Percentiles rank a stretch among this genome's conserved stretches.
These are phyloP conservation scores for Augiades crinisus DNA, from an alignment of 2,888 invertebrate species.

Conservation along the genomic window DNA sequence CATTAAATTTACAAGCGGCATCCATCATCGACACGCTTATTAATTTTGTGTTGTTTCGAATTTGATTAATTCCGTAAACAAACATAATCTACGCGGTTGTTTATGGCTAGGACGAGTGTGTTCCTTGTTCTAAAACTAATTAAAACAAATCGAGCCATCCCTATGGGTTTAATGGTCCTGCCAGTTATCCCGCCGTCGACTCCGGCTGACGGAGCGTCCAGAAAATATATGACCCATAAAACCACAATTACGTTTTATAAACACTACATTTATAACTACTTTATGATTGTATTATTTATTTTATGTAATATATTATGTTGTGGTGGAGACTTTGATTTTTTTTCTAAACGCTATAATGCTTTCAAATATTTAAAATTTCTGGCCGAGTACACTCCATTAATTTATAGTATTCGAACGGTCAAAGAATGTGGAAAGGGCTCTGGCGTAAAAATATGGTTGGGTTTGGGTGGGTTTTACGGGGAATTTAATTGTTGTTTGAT, in stretches of 20 bases:
- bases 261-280: conserved; percentile 79
- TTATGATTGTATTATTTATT: conserved; percentile 81
- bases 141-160: conserved; percentile 58
- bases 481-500: no score
- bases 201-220: conserved; percentile 43
- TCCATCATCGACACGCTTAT: conserved; percentile 20
- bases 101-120: conserved; percentile 41
- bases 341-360: conserved; percentile 70
- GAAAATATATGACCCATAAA: conserved; percentile 74
- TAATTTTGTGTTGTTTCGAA: conserved; percentile 28
- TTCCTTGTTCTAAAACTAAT: conserved; percentile 50
- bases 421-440: conserved; percentile 47
- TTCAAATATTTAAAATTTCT: conserved; percentile 81
- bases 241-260: conserved; percentile 77
- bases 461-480: no score
- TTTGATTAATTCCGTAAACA: conserved; percentile 43
- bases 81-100: conserved; percentile 42
- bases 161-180: conserved; percentile 30
- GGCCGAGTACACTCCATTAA: conserved; percentile 75
- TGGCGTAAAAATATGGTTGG: no score
- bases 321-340: conserved; percentile 67
- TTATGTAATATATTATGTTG: conserved; percentile 78
- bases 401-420: conserved; percentile 66
- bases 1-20: conserved; percentile 15
- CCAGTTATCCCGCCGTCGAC: conserved; percentile 30